These are phyloP conservation scores for Haplochromis vanheusdeni DNA, from an alignment of 2,113 vertebrate genomes.

Conservation along the genomic window DNA sequence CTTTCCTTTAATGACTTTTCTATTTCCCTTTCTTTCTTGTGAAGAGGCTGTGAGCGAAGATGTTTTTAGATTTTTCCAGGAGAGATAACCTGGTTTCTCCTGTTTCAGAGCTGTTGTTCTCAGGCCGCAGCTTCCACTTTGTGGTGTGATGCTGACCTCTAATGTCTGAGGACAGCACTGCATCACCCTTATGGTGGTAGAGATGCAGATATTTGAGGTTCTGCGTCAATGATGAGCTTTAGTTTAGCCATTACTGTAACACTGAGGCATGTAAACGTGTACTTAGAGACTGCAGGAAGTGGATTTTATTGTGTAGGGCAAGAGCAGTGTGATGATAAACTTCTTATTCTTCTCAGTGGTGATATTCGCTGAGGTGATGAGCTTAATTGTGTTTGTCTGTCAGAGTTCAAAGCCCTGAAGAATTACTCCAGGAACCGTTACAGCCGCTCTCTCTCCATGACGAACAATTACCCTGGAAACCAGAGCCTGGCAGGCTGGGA, in stretches of 20 bases:
- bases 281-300: neutral
- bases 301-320: neutral
- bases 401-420: slow-evolving; percentile 83
- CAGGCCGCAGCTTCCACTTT: neutral
- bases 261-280: fast-evolving
- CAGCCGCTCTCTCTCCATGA: slow-evolving; percentile 68
- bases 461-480: slow-evolving; percentile 63
- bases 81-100: neutral
- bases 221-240: neutral
- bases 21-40: neutral
- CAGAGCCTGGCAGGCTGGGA: slow-evolving; percentile 49
- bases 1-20: neutral
- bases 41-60: neutral
- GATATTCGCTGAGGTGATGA: neutral
- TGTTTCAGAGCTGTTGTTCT: neutral
- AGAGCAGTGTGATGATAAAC: neutral
- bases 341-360: neutral
- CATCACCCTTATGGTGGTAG: neutral
- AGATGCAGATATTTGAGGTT: fast-evolving
- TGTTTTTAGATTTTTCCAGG: neutral
- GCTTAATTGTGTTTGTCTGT: neutral
- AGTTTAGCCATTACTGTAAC: neutral
- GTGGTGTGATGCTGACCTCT: neutral
- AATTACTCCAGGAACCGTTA: slow-evolving; percentile 80
- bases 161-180: neutral